phyloP scores from a whole-genome alignment of 1,140 invertebrate genomes.

The Panagrolaimus sp. region DNA sequence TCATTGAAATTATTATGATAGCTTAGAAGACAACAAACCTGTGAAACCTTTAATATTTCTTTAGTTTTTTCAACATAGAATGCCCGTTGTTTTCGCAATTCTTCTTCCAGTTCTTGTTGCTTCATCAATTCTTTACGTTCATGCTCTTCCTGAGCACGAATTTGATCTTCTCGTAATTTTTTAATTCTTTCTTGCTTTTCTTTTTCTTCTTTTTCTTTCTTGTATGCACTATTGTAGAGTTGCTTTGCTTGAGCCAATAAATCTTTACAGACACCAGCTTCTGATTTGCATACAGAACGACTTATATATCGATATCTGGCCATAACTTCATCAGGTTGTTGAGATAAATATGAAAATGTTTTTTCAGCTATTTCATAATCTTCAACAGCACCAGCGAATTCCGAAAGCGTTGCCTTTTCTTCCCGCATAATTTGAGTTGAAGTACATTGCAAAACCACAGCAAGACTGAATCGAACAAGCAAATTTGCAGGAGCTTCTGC shows the following conservation, averaged over 20 bases:
- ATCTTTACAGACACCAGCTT: constrained; percentile 5
- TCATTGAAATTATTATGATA: constrained; percentile 21
- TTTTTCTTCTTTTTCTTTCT: constrained; percentile 5
- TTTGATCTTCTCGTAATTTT: background rate
- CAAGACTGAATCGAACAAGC: background rate
- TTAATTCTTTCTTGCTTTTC: background rate
- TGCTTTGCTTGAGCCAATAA: background rate
- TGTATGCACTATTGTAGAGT: background rate
- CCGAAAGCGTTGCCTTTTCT: background rate
- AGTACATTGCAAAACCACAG: background rate
- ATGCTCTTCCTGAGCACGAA: background rate
- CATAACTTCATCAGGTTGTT: constrained; percentile 5
- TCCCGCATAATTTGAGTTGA: background rate
- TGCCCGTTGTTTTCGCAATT: background rate
- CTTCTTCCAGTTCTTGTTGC: background rate
- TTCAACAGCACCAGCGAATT: background rate
- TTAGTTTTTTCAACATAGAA: constrained; percentile 1
- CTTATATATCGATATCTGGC: constrained; percentile 3
- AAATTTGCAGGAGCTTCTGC: background rate
- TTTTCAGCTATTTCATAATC: background rate
- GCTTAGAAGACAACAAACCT: background rate
- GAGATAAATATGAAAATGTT: background rate
- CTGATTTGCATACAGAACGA: background rate
- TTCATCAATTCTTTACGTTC: constrained; percentile 11
- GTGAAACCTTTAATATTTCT: background rate